Evolutionary conservation across 2,113 vertebrate genomes (phyloP).

Genomic region (Forbesichthys papilliferus): DNA sequence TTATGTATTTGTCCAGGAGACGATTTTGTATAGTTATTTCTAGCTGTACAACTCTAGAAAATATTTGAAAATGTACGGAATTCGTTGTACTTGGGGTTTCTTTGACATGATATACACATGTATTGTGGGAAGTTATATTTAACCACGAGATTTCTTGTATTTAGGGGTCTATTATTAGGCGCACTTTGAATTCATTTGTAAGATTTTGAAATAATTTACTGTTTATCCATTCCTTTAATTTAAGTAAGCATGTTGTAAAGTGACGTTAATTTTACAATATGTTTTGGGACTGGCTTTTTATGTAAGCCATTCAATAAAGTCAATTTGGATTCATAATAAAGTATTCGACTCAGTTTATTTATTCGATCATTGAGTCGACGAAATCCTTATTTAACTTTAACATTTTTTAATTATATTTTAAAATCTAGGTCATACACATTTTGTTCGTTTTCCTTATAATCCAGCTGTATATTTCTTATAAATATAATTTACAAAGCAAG

Average conservation of each 20-base stretch:
- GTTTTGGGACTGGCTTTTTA: constrained; percentile 82
- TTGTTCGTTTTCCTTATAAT: no score
- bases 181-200: constrained; percentile 92
- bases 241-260: constrained; percentile 98
- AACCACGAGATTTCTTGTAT: constrained; percentile 85
- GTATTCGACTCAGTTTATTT: constrained; percentile 64
- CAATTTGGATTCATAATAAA: constrained; percentile 73
- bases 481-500: no score
- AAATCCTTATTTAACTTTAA: neutral
- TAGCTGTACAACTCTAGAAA: constrained; percentile 97
- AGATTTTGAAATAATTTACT: constrained; percentile 90
- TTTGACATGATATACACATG: constrained; percentile 82
- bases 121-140: constrained; percentile 88
- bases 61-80: constrained; percentile 98
- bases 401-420: neutral
- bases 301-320: constrained; percentile 80
- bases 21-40: constrained; percentile 99
- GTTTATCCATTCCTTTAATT: constrained; percentile 94
- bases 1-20: constrained; percentile 93
- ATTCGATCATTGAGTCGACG: constrained; percentile 57
- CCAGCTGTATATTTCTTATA: no score
- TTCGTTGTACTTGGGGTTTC: constrained; percentile 83
- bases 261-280: constrained; percentile 90
- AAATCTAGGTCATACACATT: no score
- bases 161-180: constrained; percentile 84